Evolutionary conservation across 2,797 vertebrate species (phyloP), one percentile per base, ranked within the genome.

Genomic region (Myiotriccus ornatus): DNA sequence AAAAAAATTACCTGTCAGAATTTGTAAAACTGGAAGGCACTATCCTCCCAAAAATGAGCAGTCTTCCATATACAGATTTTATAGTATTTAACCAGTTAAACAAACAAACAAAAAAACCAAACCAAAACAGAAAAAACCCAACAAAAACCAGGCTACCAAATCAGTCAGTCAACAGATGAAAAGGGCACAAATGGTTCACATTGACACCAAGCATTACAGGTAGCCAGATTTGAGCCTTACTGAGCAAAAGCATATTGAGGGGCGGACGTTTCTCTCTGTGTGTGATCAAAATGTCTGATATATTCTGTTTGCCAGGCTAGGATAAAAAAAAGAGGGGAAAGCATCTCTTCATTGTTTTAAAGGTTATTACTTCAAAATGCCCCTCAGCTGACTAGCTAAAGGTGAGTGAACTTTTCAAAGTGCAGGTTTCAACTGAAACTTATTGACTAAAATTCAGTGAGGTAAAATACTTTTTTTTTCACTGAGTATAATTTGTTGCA

Each of bases 241-340:
- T 62, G 39, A 67, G 35, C 2, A 67, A 92, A 91, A 57, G 2
- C 2, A 23, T 17, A 11, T 23, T 34, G 7, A 0, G 1, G 8
- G 2, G 17, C 1, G 3, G 10, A 2, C 5, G 7, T 53, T 4
- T 35, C 12, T 67, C 4, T 52, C 4, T n/a, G 14, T 50, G 10
- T 34, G 7, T 16, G 5, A 56, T n/a, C 4, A 59, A 90, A 89
- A 80, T 28, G 20, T 60, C 75, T 76, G 1, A 37, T 63, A n/a
- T 34, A 55, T 73, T 59, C n/a, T 84, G 4, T 41, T 67, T 67
- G 7, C 52, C 37, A 59, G 28, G 17, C 8, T 79, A 44, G 86
- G 47, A 57, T 24, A 39, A 5, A 70, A 50, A 50, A 24, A 68
- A 53, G n/a, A 57, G 5, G 2, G 5, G 16, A 75, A 86, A 77